phyloP scores from a whole-genome alignment of 2,113 vertebrate genomes.

The Ardeotis arabs region DNA sequence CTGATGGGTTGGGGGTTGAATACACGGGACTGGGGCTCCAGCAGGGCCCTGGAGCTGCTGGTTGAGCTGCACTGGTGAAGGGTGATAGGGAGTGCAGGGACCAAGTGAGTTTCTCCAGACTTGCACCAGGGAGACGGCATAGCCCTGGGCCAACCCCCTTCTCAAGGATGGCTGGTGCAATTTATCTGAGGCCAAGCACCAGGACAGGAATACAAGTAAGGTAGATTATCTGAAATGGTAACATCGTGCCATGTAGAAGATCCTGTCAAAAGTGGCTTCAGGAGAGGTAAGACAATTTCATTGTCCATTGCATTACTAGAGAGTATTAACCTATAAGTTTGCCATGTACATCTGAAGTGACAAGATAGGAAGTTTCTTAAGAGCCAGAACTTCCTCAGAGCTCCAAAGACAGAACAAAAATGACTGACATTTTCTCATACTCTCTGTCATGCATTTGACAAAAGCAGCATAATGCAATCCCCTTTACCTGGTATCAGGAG shows the following conservation, averaged over 20 bases:
- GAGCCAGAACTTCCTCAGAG: background rate
- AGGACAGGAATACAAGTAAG: background rate
- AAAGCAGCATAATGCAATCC: background rate
- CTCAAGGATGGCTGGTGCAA: rapidly evolving
- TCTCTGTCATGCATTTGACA: background rate
- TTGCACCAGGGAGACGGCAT: background rate
- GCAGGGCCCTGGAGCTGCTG: background rate
- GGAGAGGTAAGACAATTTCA: background rate
- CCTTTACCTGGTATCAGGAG: background rate
- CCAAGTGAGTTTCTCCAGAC: background rate
- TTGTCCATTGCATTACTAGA: background rate
- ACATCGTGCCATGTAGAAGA: background rate
- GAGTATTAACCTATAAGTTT: background rate
- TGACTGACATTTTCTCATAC: constrained; percentile 38
- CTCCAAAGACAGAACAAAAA: background rate
- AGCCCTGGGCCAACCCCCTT: background rate
- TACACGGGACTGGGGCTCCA: background rate
- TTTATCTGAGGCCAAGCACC: background rate
- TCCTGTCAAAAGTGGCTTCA: background rate
- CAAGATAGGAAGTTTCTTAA: background rate
- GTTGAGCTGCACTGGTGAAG: background rate
- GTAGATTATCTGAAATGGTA: background rate
- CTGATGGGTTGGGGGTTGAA: rapidly evolving
- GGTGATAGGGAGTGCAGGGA: background rate
- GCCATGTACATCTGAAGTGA: background rate